Base-by-base conservation (phyloP, 2,797 vertebrate genomes). In the Gila robusta region DNA sequence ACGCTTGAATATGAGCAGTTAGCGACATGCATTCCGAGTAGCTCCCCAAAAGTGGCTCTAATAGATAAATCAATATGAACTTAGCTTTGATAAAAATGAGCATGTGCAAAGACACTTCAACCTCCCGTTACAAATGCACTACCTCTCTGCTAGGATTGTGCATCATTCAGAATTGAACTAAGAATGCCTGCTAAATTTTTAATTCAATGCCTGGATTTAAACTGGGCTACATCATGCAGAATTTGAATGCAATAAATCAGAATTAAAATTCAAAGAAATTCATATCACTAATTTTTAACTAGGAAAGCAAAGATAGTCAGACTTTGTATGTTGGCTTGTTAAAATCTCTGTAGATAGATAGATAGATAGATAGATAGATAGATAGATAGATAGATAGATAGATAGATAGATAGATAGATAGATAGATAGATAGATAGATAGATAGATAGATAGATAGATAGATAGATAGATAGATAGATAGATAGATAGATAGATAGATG, bases 1-100 rank as follows among this genome's bases (percentile, higher is more conserved):
- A 64, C 16, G 49, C 66, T 49, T 52, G 11, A 59, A 52, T 76
- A 84, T 62, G 71, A 89, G 17, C 56, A 35, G 76, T 85, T 81
- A 56, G 28, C 19, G 70, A 35, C 28, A 59, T 62, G 70, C 71
- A 83, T 84, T 39, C 67, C 54, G 62, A 69, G 82, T 69, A 77
- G 73, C 35, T 78, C n/a, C 47, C 26, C 37, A 67, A 78, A 69
- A 67, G 41, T 32, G 59, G 32, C 62, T 66, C 62, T 84, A 78
- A 77, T 54, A 84, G 62, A 77, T 32, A 7, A 56, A 84, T 84
- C 82, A 54, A 84, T 84, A 39, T 69, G 73, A 47, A 77, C 59
- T 56, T 52, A 49, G 73, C 66, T 71, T 71, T 71, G 47, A 78
- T 77, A 78, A 76, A 56, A 82, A 44, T 32, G 19, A 71, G 23